These are phyloP conservation scores for Todus mexicanus DNA, from an alignment of 2,797 vertebrate species.

Conservation along the genomic window DNA sequence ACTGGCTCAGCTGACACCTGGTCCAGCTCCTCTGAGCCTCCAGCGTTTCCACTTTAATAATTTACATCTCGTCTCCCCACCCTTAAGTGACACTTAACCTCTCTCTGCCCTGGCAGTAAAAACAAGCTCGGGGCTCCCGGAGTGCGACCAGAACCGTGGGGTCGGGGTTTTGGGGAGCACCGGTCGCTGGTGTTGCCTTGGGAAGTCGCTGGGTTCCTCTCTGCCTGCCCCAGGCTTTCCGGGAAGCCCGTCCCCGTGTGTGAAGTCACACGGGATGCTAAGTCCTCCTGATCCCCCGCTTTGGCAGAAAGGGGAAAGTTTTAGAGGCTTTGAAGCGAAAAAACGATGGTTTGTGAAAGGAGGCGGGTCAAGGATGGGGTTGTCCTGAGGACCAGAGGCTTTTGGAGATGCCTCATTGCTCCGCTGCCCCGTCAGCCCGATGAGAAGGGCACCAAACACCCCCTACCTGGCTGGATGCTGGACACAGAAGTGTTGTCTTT, in stretches of 20 bases:
- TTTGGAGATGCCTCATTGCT: rapidly evolving
- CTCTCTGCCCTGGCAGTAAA: rapidly evolving
- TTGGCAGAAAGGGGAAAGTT: neutral
- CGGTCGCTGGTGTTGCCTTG: rapidly evolving
- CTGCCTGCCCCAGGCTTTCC: neutral
- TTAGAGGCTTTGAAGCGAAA: neutral
- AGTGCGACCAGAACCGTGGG: neutral
- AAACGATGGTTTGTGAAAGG: neutral
- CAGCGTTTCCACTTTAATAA: conserved; percentile 63
- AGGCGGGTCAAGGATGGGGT: rapidly evolving
- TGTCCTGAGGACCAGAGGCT: neutral
- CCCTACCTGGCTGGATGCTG: too few relatives aligned
- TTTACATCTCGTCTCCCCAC: neutral
- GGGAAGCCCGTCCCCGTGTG: neutral
- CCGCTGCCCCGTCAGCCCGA: neutral
- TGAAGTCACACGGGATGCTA: neutral
- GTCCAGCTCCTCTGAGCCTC: neutral
- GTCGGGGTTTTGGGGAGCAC: too few relatives aligned
- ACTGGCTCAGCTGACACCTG: neutral
- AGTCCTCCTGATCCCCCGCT: neutral
- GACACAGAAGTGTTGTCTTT: neutral
- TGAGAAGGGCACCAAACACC: neutral
- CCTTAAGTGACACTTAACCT: neutral
- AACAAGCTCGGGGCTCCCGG: neutral
- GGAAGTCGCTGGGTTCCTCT: rapidly evolving